These are phyloP conservation scores for Drosophila demipolita DNA, from an alignment of 2,888 invertebrate species.

Conservation along the genomic window DNA sequence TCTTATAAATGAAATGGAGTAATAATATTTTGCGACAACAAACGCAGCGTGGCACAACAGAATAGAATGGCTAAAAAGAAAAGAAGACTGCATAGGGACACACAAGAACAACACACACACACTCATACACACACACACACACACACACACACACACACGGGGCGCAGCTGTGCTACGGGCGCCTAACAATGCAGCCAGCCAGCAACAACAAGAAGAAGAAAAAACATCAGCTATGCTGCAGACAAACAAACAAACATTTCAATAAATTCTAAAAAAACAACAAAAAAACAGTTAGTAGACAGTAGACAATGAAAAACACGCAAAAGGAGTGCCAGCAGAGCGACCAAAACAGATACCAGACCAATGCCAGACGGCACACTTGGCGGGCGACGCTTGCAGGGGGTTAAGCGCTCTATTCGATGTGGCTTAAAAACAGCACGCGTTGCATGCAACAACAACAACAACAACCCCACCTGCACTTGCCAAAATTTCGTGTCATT, in stretches of 20 bases:
- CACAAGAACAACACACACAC: not conserved
- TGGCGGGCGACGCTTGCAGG: not conserved
- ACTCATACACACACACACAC: not conserved
- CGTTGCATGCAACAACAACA: conserved; percentile 11
- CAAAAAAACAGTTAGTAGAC: conserved; percentile 49
- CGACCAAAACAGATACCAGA: conserved; percentile 58
- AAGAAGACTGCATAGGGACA: conserved; percentile 48
- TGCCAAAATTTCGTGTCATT: conserved; percentile 82
- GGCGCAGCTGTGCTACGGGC: conserved; percentile 50
- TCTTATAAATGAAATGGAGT: conserved; percentile 82
- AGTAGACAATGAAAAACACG: conserved; percentile 75
- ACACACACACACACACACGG: conserved; percentile 2
- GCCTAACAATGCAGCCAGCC: conserved; percentile 63
- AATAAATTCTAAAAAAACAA: conserved; percentile 70
- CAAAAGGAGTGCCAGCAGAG: conserved; percentile 76
- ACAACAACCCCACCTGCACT: conserved; percentile 37
- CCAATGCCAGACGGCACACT: conserved; percentile 50
- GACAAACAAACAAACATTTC: conserved; percentile 82
- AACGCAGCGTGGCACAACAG: conserved; percentile 42
- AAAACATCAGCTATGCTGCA: conserved; percentile 46
- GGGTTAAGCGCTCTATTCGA: conserved; percentile 52
- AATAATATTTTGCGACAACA: conserved; percentile 82
- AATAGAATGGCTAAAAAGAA: conserved; percentile 43
- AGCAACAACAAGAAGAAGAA: conserved; percentile 22
- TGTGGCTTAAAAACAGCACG: conserved; percentile 76